Percentiles rank a stretch among this genome's conserved stretches.
phyloP scores from a whole-genome alignment of 2,797 vertebrate genomes.

The Sciaenops ocellatus region DNA sequence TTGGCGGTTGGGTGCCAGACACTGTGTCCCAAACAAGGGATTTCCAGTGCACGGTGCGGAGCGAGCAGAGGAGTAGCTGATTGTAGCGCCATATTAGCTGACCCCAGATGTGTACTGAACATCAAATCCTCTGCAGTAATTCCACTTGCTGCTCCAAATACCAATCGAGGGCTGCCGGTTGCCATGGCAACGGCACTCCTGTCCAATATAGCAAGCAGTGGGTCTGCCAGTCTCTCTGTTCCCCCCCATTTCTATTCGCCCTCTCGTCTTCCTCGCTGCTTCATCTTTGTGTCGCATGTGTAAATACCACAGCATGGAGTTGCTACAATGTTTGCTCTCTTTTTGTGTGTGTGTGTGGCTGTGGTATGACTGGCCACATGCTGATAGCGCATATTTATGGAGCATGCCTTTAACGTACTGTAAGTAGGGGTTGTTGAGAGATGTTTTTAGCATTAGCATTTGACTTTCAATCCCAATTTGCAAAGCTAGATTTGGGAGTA shows the following conservation, averaged over 20 bases:
- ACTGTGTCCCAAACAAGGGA: conserved; percentile 58
- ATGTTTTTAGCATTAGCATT: conserved; percentile 53
- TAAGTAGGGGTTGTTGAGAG: conserved; percentile 32
- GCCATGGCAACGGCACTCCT: conserved; percentile 87
- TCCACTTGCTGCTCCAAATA: conserved; percentile 87
- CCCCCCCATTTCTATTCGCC: conserved; percentile 13
- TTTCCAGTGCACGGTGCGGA: conserved; percentile 29
- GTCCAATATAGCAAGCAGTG: conserved; percentile 83
- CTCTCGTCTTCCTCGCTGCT: conserved; percentile 46
- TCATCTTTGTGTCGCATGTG: conserved; percentile 50
- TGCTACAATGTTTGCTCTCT: conserved; percentile 41
- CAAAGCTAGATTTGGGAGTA: conserved; percentile 39
- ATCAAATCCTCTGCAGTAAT: conserved; percentile 88
- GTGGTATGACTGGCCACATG: conserved; percentile 18
- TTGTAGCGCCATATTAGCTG: conserved; percentile 79
- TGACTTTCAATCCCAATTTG: conserved; percentile 62
- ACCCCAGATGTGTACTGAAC: conserved; percentile 87
- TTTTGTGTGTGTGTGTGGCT: not conserved
- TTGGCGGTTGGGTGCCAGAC: conserved; percentile 38
- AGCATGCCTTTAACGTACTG: conserved; percentile 38
- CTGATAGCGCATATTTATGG: conserved; percentile 47
- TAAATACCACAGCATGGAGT: conserved; percentile 60
- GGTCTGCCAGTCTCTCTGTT: conserved; percentile 66
- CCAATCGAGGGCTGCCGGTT: conserved; percentile 84
- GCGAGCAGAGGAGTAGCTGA: conserved; percentile 59